Evolutionary conservation across 2,113 vertebrate species (phyloP).

Genomic region (Abramis brama): DNA sequence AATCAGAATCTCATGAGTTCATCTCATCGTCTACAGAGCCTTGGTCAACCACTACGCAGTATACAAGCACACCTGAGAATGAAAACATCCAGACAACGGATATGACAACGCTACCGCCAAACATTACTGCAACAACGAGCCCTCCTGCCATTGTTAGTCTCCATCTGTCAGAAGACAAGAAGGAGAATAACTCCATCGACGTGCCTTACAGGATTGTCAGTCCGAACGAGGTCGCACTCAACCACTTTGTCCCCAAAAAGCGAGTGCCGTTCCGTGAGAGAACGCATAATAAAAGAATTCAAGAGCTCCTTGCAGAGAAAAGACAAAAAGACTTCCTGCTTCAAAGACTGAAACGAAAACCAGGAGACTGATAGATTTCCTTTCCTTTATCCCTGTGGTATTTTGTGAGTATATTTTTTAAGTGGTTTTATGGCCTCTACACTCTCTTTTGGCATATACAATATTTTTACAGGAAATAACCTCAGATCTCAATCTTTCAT

Average conservation of each 20-base stretch:
- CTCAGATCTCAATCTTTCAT: background rate
- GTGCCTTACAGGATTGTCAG: slow-evolving; percentile 79
- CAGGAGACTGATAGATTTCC: slow-evolving; percentile 50
- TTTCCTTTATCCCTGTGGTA: slow-evolving; percentile 20
- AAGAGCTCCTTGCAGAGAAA: slow-evolving; percentile 89
- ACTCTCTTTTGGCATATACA: background rate
- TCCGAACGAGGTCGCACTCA: slow-evolving; percentile 72
- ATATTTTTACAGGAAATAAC: slow-evolving; percentile 13
- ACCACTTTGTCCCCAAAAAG: slow-evolving; percentile 80
- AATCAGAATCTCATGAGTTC: slow-evolving; percentile 13
- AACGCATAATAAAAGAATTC: slow-evolving; percentile 92
- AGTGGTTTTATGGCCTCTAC: background rate
- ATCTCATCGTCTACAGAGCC: slow-evolving; percentile 23
- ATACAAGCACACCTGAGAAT: slow-evolving; percentile 12
- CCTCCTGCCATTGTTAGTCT: slow-evolving; percentile 37
- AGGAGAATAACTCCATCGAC: slow-evolving; percentile 83
- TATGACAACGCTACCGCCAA: background rate
- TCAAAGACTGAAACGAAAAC: slow-evolving; percentile 68
- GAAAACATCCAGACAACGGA: background rate
- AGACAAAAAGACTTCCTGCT: slow-evolving; percentile 64
- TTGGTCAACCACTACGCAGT: background rate
- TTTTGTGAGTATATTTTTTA: slow-evolving; percentile 18
- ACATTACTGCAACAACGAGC: background rate
- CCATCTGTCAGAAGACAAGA: slow-evolving; percentile 70
- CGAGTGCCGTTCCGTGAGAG: slow-evolving; percentile 75